Evolutionary conservation across 2,113 vertebrate genomes (phyloP), one percentile per base, ranked within the genome.

Genomic region (Illadopsis cleaveri): DNA sequence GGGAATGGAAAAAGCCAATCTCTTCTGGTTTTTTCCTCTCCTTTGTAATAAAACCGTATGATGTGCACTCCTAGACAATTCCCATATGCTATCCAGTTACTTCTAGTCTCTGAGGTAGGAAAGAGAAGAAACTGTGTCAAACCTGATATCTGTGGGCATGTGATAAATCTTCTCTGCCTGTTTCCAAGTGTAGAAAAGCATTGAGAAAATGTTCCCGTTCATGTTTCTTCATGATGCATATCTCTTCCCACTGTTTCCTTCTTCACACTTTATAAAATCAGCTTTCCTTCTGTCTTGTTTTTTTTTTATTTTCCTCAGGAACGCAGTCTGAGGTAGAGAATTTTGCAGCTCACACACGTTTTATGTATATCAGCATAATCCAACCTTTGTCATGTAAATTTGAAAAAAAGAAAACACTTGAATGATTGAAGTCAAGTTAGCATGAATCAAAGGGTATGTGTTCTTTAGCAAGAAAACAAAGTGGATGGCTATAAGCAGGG

Each of bases 1-100:
- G 33, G 62, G 87, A 95, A 89, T 93, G 92, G 96, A 95, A 94
- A 95, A 93, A 93, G 11, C 62, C 86, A 53, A 16, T 80, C 50
- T 89, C 27, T 88, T 85, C 62, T 82, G 48, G 0, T 1, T 93
- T 89, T 92, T 72, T 58, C 51, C 68, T 92, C 40, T 92, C 76
- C 80, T 90, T 94, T 95, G 89, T 95, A 83, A 93, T 86, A 82
- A 90, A 83, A 73, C 64, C 1, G 4, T 76, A 58, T 77, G 93
- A 80, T 33, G 12, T 88, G 75, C n/a, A 8, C 62, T 88, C 54
- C 13, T 82, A 81, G 85, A 83, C 85, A 83, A 86, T 93, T 90
- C 85, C 92, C 85, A 60, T 95, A 80, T 75, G 78, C 91, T 90
- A 70, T 95, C 93, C 53, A 40, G 86, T 90, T 95, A 80, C 93